Evolutionary conservation across 1,140 invertebrate species (phyloP).

Genomic region (Drosophila elegans): DNA sequence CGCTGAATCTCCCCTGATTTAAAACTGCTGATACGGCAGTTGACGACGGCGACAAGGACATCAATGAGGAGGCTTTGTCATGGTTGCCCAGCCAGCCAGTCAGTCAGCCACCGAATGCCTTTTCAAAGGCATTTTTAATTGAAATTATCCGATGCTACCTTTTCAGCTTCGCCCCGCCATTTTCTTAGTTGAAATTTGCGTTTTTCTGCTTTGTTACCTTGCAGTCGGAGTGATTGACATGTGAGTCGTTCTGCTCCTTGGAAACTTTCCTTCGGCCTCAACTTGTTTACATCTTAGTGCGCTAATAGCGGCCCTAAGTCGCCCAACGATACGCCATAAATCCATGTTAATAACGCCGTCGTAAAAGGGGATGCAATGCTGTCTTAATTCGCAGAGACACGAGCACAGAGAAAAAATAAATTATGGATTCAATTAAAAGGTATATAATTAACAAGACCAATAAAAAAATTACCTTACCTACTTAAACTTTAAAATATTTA

Average conservation of each 20-base stretch:
- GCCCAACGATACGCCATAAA: slow-evolving; percentile 75
- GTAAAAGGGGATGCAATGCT: slow-evolving; percentile 5
- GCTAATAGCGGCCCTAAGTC: slow-evolving; percentile 74
- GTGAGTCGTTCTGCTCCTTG: slow-evolving; percentile 12
- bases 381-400: slow-evolving; percentile 30
- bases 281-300: slow-evolving; percentile 71
- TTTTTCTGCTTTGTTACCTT: slow-evolving; percentile 73
- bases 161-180: slow-evolving; percentile 20
- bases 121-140: slow-evolving; percentile 81
- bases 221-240: slow-evolving; percentile 44
- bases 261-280: slow-evolving; percentile 8
- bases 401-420: slow-evolving; percentile 1
- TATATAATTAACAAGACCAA: not conserved
- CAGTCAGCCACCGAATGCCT: slow-evolving; percentile 57
- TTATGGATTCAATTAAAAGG: too few relatives aligned
- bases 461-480: not conserved
- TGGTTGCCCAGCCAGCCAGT: slow-evolving; percentile 65
- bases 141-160: slow-evolving; percentile 79
- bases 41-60: slow-evolving; percentile 59
- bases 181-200: slow-evolving; percentile 43
- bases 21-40: slow-evolving; percentile 78
- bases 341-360: slow-evolving; percentile 74
- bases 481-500: not conserved
- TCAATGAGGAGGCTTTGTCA: slow-evolving; percentile 67
- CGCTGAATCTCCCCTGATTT: slow-evolving; percentile 50